Base-by-base conservation (phyloP, 2,113 vertebrate genomes). In the Mola mola region DNA sequence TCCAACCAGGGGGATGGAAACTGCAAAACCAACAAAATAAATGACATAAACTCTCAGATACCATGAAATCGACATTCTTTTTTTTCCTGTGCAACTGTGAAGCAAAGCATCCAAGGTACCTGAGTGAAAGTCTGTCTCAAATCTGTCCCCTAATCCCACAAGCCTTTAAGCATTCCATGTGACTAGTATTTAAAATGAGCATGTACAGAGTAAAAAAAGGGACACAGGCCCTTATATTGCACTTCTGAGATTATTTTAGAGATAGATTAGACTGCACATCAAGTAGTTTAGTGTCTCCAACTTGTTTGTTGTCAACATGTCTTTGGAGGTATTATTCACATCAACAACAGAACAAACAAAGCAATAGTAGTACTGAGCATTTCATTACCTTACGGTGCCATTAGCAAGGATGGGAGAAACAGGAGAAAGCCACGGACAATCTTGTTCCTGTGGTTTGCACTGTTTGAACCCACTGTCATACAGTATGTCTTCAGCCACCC, bases 401-500 rank as follows among this genome's bases (percentile, higher is more conserved):
- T 58, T 46, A 51, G 83, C 85, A 7, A 84, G 66, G 20, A 87
- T 62, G 43, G 90, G 77, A 72, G 91, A 86, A 66, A 92, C 88
- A 31, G 83, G 59, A 58, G 73, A 79, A 11, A 87, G 66, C 93
- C 93, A 95, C 4, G 90, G 92, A 63, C 92, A 85, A 2, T 55
- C 61, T 4, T 72, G 73, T 2, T 31, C 42, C 55, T 92, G 92
- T 37, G 93, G 66, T 82, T 93, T 93, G 71, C 90, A 93, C 66
- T 89, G 91, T 78, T 92, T 92, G 52, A 92, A 90, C 16, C 82
- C 87, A 80, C 80, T 6, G 86, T 86, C 34, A 47, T 66, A 51
- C 19, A 79, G 59, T 47, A 81, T 81, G 15, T 94, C 88, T 82
- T 95, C 94, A 50, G 60, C 79, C 69, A 90, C 57, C 84, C 90